Conservation (phyloP, 2,113 vertebrate species). For the Rhagologus leucostigma region DNA sequence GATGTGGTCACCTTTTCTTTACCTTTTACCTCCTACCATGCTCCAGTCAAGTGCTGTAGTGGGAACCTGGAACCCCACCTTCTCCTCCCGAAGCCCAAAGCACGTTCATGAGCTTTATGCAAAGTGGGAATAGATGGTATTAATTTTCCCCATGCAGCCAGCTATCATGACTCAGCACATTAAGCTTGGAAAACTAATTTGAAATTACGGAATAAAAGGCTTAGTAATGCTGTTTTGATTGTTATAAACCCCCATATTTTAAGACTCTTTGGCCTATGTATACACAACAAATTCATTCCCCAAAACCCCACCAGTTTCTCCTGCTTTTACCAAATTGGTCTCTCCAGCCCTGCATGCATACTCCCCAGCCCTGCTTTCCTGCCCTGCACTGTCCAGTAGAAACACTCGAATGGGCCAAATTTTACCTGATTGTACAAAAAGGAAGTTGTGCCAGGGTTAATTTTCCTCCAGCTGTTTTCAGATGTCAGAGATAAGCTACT, state of each 20-base stretch:
- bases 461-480: background rate
- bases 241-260: background rate
- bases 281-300: background rate
- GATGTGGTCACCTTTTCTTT: accelerated
- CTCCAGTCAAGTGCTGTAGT: background rate
- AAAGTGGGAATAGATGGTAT: background rate
- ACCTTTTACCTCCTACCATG: background rate
- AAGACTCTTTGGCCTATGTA: background rate
- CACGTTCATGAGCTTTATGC: background rate
- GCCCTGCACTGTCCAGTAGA: background rate
- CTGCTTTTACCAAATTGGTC: background rate
- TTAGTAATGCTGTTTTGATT: background rate
- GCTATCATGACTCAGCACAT: background rate
- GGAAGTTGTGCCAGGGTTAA: background rate
- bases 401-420: background rate
- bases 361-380: accelerated
- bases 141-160: background rate
- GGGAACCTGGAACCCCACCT: background rate
- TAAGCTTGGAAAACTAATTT: background rate
- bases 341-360: background rate
- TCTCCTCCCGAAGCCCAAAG: background rate
- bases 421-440: background rate
- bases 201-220: background rate
- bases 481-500: background rate
- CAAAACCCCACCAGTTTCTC: background rate